Evolutionary conservation across 2,888 invertebrate species (phyloP).

Genomic region (Creontiades dilutus): DNA sequence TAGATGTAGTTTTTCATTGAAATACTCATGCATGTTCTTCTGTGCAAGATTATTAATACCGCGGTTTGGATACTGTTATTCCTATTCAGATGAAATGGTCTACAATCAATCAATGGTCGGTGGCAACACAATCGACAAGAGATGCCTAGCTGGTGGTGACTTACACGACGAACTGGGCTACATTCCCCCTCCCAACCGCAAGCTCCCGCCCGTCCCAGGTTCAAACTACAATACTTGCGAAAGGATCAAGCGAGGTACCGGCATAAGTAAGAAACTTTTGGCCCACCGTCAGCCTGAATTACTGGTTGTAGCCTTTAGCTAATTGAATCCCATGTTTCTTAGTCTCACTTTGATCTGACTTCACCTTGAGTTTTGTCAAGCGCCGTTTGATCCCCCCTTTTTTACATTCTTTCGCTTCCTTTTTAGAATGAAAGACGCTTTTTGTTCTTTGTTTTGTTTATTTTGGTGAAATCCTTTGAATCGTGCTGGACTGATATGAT

Average conservation of each 20-base stretch:
- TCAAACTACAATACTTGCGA: slow-evolving; percentile 96
- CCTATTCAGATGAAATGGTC: slow-evolving; percentile 89
- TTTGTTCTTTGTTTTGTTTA: slow-evolving; percentile 46
- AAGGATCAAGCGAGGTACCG: slow-evolving; percentile 95
- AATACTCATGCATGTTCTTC: neutral
- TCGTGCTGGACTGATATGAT: slow-evolving; percentile 9
- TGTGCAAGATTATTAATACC: neutral
- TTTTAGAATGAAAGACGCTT: slow-evolving; percentile 32
- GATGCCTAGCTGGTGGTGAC: slow-evolving; percentile 83
- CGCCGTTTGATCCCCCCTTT: slow-evolving; percentile 19
- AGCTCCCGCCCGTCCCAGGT: slow-evolving; percentile 94
- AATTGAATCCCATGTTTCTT: slow-evolving; percentile 31
- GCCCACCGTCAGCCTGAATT: slow-evolving; percentile 68
- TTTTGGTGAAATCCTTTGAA: slow-evolving; percentile 67
- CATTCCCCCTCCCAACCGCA: slow-evolving; percentile 95
- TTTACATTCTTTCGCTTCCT: neutral
- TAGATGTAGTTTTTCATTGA: neutral
- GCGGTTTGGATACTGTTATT: neutral
- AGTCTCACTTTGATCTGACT: slow-evolving; percentile 49
- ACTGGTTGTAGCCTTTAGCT: slow-evolving; percentile 64
- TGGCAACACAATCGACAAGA: slow-evolving; percentile 87
- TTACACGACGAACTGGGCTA: slow-evolving; percentile 94
- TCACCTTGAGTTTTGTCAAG: slow-evolving; percentile 51
- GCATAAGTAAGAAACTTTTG: slow-evolving; percentile 87
- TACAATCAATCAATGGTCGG: slow-evolving; percentile 91